Conservation (phyloP, 2,797 vertebrate genomes). For the Mormyrops attenuatus region DNA sequence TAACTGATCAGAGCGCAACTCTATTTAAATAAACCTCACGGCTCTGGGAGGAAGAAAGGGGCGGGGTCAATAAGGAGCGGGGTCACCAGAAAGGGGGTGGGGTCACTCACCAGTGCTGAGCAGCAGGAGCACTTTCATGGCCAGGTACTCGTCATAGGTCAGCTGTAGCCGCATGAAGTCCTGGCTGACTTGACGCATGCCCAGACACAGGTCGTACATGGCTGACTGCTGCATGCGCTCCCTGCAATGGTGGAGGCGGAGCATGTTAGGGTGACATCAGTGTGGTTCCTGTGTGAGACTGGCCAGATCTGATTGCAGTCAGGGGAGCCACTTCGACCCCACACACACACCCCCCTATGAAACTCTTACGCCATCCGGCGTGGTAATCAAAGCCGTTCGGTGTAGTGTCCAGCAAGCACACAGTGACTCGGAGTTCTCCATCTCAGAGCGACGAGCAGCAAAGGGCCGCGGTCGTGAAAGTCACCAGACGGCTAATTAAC, state of each 20-base stretch:
- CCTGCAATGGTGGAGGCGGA: slow-evolving; percentile 54
- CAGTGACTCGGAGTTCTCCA: slow-evolving; percentile 25
- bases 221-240: slow-evolving; percentile 96
- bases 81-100: neutral
- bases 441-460: slow-evolving; percentile 13
- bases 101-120: slow-evolving; percentile 82
- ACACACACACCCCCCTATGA: neutral
- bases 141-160: slow-evolving; percentile 90
- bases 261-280: neutral
- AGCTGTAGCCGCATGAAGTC: slow-evolving; percentile 94
- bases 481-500: slow-evolving; percentile 26
- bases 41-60: neutral
- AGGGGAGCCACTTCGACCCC: neutral
- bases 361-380: neutral
- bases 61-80: neutral
- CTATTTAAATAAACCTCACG: neutral
- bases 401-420: slow-evolving; percentile 43
- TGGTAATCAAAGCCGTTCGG: neutral
- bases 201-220: slow-evolving; percentile 96
- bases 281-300: neutral
- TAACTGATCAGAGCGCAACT: neutral
- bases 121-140: slow-evolving; percentile 96
- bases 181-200: slow-evolving; percentile 96
- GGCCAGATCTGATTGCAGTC: neutral
- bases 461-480: slow-evolving; percentile 26